phyloP scores from a whole-genome alignment of 1,140 invertebrate species.

The honey bee (Apis mellifera) region DNA sequence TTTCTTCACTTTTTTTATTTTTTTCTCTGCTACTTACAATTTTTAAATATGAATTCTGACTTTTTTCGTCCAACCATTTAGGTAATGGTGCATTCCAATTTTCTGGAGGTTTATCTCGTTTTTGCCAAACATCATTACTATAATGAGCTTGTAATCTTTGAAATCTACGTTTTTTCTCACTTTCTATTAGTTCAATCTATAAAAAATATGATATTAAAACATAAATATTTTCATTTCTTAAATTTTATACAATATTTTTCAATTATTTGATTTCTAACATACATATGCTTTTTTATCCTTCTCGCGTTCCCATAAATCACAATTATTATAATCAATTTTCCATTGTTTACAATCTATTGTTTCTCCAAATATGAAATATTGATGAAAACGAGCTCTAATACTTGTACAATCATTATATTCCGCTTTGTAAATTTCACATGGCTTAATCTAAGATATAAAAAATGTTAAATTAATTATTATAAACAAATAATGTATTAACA shows the following conservation, averaged over 20 bases:
- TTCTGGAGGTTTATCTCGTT: slow-evolving; percentile 86
- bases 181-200: slow-evolving; percentile 86
- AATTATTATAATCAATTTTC: slow-evolving; percentile 89
- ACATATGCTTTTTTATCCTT: slow-evolving; percentile 86
- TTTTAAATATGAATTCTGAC: slow-evolving; percentile 85
- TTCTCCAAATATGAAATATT: slow-evolving; percentile 91
- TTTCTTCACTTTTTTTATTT: slow-evolving; percentile 55
- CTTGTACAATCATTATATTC: slow-evolving; percentile 91
- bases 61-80: slow-evolving; percentile 86
- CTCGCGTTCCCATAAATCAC: slow-evolving; percentile 85
- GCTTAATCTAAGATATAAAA: slow-evolving; percentile 83
- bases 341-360: slow-evolving; percentile 88
- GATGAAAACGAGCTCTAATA: slow-evolving; percentile 89
- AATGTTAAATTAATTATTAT: neutral
- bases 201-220: slow-evolving; percentile 62
- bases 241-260: neutral
- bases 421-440: slow-evolving; percentile 88
- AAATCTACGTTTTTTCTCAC: slow-evolving; percentile 85
- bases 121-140: slow-evolving; percentile 90
- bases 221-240: neutral
- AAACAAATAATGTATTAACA: neutral
- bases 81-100: slow-evolving; percentile 91
- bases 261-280: slow-evolving; percentile 70
- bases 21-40: slow-evolving; percentile 84
- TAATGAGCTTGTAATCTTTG: slow-evolving; percentile 85